phyloP scores from a whole-genome alignment of 2,113 vertebrate genomes.

The Cavia aperea region DNA sequence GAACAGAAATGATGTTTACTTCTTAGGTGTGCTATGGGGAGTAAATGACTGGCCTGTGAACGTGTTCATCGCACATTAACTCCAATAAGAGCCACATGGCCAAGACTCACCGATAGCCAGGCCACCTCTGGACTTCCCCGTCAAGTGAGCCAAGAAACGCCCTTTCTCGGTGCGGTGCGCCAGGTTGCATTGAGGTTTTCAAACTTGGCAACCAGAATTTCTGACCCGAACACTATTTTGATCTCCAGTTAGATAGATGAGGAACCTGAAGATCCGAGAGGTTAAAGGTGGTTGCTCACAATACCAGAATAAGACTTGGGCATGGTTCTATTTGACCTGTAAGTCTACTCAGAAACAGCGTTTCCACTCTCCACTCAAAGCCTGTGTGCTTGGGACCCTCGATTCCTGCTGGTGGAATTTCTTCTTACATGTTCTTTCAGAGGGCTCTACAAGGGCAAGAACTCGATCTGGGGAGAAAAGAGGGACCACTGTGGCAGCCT shows the following conservation, averaged over 20 bases:
- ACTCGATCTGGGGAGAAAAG: background rate
- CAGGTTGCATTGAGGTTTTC: background rate
- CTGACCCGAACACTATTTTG: background rate
- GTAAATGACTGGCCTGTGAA: background rate
- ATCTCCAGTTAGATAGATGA: background rate
- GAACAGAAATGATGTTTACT: background rate
- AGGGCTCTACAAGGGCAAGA: background rate
- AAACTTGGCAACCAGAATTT: background rate
- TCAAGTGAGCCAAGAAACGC: background rate
- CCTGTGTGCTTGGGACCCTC: background rate
- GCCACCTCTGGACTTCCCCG: background rate
- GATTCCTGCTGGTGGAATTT: background rate
- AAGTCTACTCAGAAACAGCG: background rate
- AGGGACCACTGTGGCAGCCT: background rate
- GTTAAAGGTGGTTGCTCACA: background rate
- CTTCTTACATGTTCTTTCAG: background rate
- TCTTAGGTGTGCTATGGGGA: background rate
- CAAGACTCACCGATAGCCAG: background rate
- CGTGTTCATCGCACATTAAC: background rate
- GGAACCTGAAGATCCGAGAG: background rate
- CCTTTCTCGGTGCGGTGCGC: background rate
- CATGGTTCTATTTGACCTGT: background rate
- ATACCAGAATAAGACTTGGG: background rate
- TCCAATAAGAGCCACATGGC: background rate
- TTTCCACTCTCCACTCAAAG: background rate